phyloP scores from a whole-genome alignment of 1,140 invertebrate genomes.

The Drosophila kurseongensis region DNA sequence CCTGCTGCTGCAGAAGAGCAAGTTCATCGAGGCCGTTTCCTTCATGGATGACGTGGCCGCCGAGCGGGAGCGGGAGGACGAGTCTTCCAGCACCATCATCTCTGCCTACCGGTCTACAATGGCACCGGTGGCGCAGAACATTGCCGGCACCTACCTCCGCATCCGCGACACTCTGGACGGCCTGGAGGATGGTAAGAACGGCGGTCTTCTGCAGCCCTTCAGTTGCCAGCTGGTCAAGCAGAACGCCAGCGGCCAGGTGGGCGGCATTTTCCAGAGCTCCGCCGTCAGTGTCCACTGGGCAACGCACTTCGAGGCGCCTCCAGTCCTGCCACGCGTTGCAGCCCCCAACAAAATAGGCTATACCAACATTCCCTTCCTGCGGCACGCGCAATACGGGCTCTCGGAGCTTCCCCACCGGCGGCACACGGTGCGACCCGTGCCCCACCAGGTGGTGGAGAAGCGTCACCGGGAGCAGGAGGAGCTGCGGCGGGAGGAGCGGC shows the following conservation, averaged over 20 bases:
- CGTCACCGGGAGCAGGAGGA: slow-evolving; percentile 22
- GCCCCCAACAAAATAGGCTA: slow-evolving; percentile 10
- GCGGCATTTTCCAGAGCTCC: slow-evolving; percentile 71
- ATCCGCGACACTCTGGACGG: slow-evolving; percentile 52
- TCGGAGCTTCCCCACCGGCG: not conserved
- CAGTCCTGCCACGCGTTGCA: no score
- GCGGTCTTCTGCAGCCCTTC: slow-evolving; percentile 52
- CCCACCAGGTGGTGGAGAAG: slow-evolving; percentile 51
- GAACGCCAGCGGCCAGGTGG: slow-evolving; percentile 52
- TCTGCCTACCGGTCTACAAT: slow-evolving; percentile 71
- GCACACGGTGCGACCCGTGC: slow-evolving; percentile 41
- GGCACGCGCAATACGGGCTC: slow-evolving; percentile 40
- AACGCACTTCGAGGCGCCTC: slow-evolving; percentile 17
- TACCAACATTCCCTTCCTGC: slow-evolving; percentile 69
- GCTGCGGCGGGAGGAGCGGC: not conserved
- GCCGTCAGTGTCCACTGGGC: slow-evolving; percentile 65
- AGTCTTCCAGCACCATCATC: slow-evolving; percentile 41
- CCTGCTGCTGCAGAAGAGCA: slow-evolving; percentile 71
- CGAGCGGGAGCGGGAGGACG: slow-evolving; percentile 7
- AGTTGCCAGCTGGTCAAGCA: slow-evolving; percentile 73
- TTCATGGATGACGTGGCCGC: slow-evolving; percentile 70
- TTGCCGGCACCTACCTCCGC: slow-evolving; percentile 70
- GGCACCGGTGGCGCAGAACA: slow-evolving; percentile 65
- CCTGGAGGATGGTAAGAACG: slow-evolving; percentile 5
- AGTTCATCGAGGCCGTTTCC: slow-evolving; percentile 77